A percentile compares a stretch with the other conserved stretches of the same genome.
Conservation (phyloP, 2,888 invertebrate genomes). For the Rotaria magnacalcarata region DNA sequence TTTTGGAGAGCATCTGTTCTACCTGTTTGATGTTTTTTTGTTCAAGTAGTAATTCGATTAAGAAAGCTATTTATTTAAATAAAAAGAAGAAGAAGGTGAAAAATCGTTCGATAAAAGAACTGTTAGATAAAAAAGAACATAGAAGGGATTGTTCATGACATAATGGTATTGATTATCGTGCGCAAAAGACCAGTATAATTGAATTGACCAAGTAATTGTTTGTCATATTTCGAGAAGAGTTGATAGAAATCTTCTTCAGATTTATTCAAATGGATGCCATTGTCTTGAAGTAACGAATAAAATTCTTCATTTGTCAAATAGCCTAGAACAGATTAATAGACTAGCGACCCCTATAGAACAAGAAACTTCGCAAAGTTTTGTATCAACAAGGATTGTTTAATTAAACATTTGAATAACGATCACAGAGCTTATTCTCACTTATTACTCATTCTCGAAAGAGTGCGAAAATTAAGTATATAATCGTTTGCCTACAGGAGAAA, state of each 20-base stretch:
- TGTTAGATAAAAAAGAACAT: neutral
- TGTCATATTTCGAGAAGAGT: neutral
- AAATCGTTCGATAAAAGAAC: neutral
- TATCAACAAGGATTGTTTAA: too few species aligned
- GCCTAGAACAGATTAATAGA: neutral
- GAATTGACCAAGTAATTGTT: conserved; percentile 10
- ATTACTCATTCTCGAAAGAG: too few species aligned
- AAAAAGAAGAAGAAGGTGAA: neutral
- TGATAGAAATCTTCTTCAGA: conserved; percentile 12
- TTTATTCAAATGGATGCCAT: neutral
- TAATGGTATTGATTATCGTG: neutral
- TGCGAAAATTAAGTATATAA: too few species aligned
- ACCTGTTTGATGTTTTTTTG: neutral
- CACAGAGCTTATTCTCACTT: too few species aligned
- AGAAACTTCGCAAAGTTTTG: too few species aligned
- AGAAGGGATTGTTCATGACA: neutral
- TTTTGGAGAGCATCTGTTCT: neutral
- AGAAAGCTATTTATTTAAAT: neutral
- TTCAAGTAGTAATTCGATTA: neutral
- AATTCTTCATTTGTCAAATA: neutral
- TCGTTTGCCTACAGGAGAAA: too few species aligned
- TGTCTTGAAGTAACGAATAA: neutral
- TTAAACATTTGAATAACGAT: too few species aligned
- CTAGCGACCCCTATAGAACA: neutral
- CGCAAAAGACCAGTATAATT: conserved; percentile 20